Evolutionary conservation across 1,140 invertebrate genomes (phyloP).

Genomic region (Bombus superbus): DNA sequence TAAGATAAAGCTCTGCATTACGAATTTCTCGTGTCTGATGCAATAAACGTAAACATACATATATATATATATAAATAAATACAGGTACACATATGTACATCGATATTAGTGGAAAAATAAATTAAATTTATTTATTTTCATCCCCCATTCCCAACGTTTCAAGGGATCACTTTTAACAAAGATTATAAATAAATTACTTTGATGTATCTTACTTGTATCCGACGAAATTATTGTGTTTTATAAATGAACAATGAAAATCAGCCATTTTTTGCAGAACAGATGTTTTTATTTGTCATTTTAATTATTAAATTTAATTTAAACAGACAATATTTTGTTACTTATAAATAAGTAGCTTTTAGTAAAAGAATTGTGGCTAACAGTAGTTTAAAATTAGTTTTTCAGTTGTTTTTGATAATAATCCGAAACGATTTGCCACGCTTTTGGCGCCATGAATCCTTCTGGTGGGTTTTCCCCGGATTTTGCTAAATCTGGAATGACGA

Average conservation of each 20-base stretch:
- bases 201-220: not conserved
- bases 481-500: conserved; percentile 86
- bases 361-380: not conserved
- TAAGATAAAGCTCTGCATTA: conserved; percentile 9
- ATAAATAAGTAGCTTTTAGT: not conserved
- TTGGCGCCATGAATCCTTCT: conserved; percentile 98
- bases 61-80: not conserved
- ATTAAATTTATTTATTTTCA: conserved; percentile 33
- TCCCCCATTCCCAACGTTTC: not conserved
- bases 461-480: conserved; percentile 93
- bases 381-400: conserved; percentile 34
- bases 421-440: conserved; percentile 95
- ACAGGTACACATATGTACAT: not conserved
- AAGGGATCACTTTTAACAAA: conserved; percentile 5
- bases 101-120: conserved; percentile 35
- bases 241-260: not conserved
- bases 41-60: conserved; percentile 41
- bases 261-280: not conserved
- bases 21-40: conserved; percentile 41
- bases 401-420: conserved; percentile 91
- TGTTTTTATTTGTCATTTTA: conserved; percentile 3
- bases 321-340: not conserved
- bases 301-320: conserved; percentile 17
- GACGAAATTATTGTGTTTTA: not conserved
- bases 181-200: conserved; percentile 13